phyloP scores from a whole-genome alignment of 2,888 invertebrate genomes.

The Hypselothyrea guttata region DNA sequence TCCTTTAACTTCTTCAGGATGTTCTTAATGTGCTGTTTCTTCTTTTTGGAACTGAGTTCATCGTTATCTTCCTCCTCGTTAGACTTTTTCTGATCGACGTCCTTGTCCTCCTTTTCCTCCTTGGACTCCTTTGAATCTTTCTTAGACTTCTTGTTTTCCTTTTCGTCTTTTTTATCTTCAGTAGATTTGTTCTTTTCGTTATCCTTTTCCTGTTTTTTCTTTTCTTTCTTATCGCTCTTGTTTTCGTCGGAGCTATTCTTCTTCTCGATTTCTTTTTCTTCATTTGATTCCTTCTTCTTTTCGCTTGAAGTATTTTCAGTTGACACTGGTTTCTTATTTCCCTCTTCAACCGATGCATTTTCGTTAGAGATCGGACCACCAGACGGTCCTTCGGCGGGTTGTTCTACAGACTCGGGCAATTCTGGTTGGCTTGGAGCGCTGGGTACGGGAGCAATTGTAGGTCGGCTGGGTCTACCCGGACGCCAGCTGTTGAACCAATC shows the following conservation, averaged over 20 bases:
- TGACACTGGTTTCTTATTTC: slow-evolving; percentile 33
- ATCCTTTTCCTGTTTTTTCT: slow-evolving; percentile 17
- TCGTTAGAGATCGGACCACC: slow-evolving; percentile 49
- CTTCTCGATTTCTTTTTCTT: slow-evolving; percentile 34
- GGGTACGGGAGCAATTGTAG: slow-evolving; percentile 1
- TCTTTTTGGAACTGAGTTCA: slow-evolving; percentile 55
- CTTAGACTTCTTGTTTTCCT: slow-evolving; percentile 11
- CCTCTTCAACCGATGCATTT: slow-evolving; percentile 64
- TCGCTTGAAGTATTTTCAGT: slow-evolving; percentile 22
- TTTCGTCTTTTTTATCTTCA: slow-evolving; percentile 20
- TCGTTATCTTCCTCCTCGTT: slow-evolving; percentile 42
- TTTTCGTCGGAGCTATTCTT: slow-evolving; percentile 33
- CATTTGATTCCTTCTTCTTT: slow-evolving; percentile 32
- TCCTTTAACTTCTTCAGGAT: slow-evolving; percentile 65
- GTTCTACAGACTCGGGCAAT: slow-evolving; percentile 48
- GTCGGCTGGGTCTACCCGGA: slow-evolving; percentile 21
- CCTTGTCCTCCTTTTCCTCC: slow-evolving; percentile 34
- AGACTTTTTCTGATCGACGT: slow-evolving; percentile 34
- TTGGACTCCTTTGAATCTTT: slow-evolving; percentile 37
- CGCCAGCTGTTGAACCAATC: slow-evolving; percentile 59
- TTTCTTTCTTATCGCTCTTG: slow-evolving; percentile 25
- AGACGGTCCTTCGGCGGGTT: slow-evolving; percentile 27
- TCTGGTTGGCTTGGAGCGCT: slow-evolving; percentile 13
- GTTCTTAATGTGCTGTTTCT: slow-evolving; percentile 59
- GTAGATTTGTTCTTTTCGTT: slow-evolving; percentile 35